Conservation (phyloP, 1,140 invertebrate species). For the Gryon sp. region DNA sequence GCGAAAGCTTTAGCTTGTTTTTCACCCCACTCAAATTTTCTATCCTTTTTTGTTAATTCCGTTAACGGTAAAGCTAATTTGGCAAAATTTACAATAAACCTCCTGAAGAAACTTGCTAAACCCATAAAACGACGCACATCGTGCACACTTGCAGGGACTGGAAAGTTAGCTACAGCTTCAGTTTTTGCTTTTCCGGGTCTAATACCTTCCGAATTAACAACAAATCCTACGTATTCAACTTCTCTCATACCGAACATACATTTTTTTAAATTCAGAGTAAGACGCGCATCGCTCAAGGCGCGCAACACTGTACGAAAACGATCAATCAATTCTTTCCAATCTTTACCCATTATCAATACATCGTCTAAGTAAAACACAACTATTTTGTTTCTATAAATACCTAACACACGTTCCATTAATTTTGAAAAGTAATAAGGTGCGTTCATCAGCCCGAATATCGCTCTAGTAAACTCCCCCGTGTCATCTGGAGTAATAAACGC, state of each 20-base stretch:
- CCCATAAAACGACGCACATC: conserved; percentile 4
- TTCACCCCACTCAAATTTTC: not conserved
- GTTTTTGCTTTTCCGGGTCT: not conserved
- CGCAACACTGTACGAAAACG: conserved; percentile 16
- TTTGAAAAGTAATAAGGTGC: too few relatives aligned
- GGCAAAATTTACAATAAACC: not conserved
- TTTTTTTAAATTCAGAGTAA: conserved; percentile 12
- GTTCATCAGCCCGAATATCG: too few relatives aligned
- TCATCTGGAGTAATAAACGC: too few relatives aligned
- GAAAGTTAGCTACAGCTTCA: not conserved
- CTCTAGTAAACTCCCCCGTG: too few relatives aligned
- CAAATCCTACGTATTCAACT: conserved; percentile 2
- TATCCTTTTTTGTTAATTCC: not conserved
- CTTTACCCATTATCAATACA: too few relatives aligned
- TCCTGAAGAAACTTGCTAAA: not conserved
- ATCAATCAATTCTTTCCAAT: conserved; percentile 47
- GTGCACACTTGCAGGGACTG: not conserved
- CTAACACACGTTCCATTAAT: too few relatives aligned
- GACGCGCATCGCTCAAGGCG: not conserved
- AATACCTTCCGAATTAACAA: not conserved
- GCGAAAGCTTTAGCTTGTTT: not conserved
- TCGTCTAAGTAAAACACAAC: too few relatives aligned
- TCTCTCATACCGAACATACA: conserved; percentile 3
- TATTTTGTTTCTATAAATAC: too few relatives aligned
- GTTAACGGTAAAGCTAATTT: not conserved